Percentiles rank a stretch among this genome's conserved stretches.
Evolutionary conservation across 2,888 invertebrate genomes (phyloP).

Genomic region (Cephus runcator): DNA sequence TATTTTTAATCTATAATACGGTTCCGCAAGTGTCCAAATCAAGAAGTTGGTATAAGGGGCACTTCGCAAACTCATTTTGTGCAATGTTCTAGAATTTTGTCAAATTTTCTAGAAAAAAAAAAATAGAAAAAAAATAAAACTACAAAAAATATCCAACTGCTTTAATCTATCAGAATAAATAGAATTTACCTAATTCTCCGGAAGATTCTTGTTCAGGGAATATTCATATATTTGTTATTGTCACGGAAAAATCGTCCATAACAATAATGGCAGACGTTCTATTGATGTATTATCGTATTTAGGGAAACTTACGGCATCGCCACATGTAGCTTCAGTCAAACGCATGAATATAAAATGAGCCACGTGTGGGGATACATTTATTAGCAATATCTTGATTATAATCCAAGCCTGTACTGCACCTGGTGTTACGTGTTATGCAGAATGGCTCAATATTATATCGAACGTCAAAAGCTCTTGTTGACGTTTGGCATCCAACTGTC

Average conservation of each 20-base stretch:
- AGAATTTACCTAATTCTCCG: too few relatives aligned
- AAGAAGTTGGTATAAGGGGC: conserved; percentile 39
- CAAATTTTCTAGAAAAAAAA: conserved; percentile 20
- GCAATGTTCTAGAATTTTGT: not conserved
- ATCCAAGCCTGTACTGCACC: conserved; percentile 34
- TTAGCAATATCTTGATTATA: conserved; percentile 18
- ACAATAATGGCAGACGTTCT: too few relatives aligned
- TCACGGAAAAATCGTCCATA: not conserved
- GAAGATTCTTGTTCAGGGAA: too few relatives aligned
- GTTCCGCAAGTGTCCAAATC: too few relatives aligned
- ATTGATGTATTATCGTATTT: not conserved
- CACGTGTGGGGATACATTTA: conserved; percentile 46
- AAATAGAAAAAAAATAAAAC: too few relatives aligned
- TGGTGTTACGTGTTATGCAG: conserved; percentile 32
- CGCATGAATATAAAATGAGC: conserved; percentile 25
- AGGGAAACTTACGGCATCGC: conserved; percentile 50
- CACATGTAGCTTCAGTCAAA: conserved; percentile 31
- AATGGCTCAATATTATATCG: conserved; percentile 41
- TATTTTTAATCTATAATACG: too few relatives aligned
- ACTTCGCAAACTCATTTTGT: conserved; percentile 48
- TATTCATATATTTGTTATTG: too few relatives aligned
- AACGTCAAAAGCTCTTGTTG: too few relatives aligned
- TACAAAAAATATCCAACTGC: too few relatives aligned
- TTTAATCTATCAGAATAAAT: too few relatives aligned
- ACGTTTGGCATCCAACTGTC: too few relatives aligned